Base-by-base conservation (phyloP, 1,140 invertebrate species). In the Cyclina sinensis region DNA sequence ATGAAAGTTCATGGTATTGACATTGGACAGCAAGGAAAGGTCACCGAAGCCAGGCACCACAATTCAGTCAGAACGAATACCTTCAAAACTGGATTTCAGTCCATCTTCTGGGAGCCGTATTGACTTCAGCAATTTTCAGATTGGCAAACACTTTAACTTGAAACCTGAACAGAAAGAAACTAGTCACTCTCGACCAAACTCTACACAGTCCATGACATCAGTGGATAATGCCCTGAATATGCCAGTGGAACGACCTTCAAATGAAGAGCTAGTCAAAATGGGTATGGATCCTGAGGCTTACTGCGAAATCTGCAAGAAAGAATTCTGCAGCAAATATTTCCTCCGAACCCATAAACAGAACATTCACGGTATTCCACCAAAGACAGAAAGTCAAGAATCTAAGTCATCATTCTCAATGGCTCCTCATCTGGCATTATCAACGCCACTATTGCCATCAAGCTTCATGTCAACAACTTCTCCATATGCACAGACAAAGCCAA, bases 1-100 rank as follows among this genome's bases (percentile, higher is more conserved):
- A 97, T 99, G 92, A 98, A 99, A 95, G 99, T 99, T 98, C 99
- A 99, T 95, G 99, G 99, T 21, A 99, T 99, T 48, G 94, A 94
- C 35, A 87, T 92, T 30, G 88, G 24, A 81, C 78, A 39, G 76
- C 88, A 78, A n/a, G 59, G 87, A 51, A 81, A 90, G 78, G 48
- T 84, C 35, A 16, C 84, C 76, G 80, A 91, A 91, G 57, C 84
- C 84, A 46, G 84, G 84, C 24, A 86, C 74, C 5, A 76, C 84
- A 21, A 79, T 86, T 51, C 65, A 74, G 74, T 76, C 81, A 43
- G 84, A 86, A 21, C 46, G 73, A 12, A 32, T 68, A 24, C 35
- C 24, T 37, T 21, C 43, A 9, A 86, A 86, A 48, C 59, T 79
- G 54, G 84, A 86, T 46, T 86, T 86, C 74, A 86, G 84, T 37